Percentiles rank a stretch among this genome's conserved stretches.
Conservation (phyloP, 2,113 vertebrate species). For the Salvator merianae region DNA sequence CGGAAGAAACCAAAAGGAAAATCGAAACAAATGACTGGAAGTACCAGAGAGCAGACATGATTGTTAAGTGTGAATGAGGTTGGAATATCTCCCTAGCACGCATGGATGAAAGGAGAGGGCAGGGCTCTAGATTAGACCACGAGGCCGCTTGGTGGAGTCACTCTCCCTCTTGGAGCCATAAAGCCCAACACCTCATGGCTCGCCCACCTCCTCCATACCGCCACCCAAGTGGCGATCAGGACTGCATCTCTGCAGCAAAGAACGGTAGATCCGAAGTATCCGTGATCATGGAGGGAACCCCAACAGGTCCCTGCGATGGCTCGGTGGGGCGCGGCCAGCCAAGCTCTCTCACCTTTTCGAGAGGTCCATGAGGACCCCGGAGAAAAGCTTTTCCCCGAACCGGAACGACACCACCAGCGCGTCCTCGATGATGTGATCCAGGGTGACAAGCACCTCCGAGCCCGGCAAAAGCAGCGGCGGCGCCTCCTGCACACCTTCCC, state of each 20-base stretch:
- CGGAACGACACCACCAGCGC: constrained; percentile 96
- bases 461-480: constrained; percentile 80
- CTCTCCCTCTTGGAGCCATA: not conserved
- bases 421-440: constrained; percentile 98
- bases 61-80: not conserved
- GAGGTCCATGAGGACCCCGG: constrained; percentile 96
- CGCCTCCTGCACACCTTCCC: not conserved
- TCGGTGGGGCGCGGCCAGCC: not conserved
- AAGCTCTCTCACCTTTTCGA: constrained; percentile 85
- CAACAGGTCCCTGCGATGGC: not conserved
- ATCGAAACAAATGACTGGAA: not conserved
- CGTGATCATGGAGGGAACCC: not conserved
- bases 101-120: not conserved
- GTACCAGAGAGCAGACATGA: not conserved
- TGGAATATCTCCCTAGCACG: no score
- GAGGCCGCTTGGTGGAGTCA: not conserved
- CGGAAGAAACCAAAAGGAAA: not conserved
- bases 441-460: constrained; percentile 91
- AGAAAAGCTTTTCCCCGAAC: constrained; percentile 91
- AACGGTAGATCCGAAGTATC: no score
- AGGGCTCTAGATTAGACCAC: not conserved
- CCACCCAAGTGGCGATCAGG: not conserved
- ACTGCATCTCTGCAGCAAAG: no score
- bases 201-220: not conserved
- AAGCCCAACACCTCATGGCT: not conserved